These are phyloP conservation scores for Listronotus oregonensis DNA, from an alignment of 1,140 invertebrate genomes.

Conservation along the genomic window DNA sequence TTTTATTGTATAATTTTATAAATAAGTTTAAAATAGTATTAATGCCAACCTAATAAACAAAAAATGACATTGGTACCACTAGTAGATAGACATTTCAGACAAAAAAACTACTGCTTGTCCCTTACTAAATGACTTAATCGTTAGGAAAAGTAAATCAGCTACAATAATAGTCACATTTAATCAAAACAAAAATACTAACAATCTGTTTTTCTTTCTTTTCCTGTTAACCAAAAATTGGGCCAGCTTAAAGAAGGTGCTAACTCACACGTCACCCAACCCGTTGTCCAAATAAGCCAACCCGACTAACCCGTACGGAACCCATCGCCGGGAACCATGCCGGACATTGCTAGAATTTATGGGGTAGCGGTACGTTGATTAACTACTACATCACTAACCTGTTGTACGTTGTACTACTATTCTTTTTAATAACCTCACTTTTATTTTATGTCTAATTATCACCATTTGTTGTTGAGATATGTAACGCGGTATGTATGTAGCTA, in stretches of 20 bases:
- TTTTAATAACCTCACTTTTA: constrained; percentile 20
- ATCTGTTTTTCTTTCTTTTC: constrained; percentile 66
- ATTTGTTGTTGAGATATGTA: neutral
- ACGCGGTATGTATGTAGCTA: neutral
- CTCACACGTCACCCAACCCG: constrained; percentile 34
- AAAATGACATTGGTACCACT: constrained; percentile 9
- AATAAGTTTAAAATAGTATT: neutral
- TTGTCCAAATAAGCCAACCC: constrained; percentile 23
- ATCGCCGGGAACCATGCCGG: constrained; percentile 33
- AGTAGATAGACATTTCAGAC: too few relatives aligned
- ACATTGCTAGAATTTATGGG: constrained; percentile 35
- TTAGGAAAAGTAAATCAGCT: constrained; percentile 4
- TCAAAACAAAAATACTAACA: constrained; percentile 61
- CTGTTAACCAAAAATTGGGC: constrained; percentile 64
- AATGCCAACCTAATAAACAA: neutral
- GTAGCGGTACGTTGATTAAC: constrained; percentile 45
- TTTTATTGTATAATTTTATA: neutral
- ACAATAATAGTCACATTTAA: constrained; percentile 26
- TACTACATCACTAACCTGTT: constrained; percentile 39
- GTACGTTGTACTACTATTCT: constrained; percentile 20
- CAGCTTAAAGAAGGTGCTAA: constrained; percentile 59
- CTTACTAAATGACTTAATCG: constrained; percentile 15
- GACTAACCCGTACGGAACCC: constrained; percentile 30
- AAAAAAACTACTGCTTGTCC: constrained; percentile 13
- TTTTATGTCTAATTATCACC: constrained; percentile 13